A percentile compares a stretch with the other conserved stretches of the same genome.
phyloP scores from a whole-genome alignment of 2,888 invertebrate genomes.

The Apamea anceps region DNA sequence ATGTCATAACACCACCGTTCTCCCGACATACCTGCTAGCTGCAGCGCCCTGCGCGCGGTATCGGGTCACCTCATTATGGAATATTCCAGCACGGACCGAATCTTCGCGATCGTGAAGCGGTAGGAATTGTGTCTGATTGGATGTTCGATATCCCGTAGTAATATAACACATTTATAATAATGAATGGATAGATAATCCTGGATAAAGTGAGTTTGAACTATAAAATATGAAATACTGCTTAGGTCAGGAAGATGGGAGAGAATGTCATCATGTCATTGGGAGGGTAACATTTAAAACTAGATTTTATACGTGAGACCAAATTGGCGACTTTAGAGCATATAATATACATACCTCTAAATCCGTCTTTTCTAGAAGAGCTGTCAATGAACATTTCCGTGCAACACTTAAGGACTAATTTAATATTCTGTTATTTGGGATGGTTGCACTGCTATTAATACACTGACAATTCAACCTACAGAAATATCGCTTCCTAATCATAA shows the following conservation, averaged over 20 bases:
- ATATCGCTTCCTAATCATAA: background rate
- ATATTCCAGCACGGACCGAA: constrained; percentile 22
- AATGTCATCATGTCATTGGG: background rate
- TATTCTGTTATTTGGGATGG: background rate
- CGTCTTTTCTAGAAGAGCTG: background rate
- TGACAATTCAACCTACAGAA: background rate
- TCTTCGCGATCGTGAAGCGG: constrained; percentile 15
- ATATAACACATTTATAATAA: background rate
- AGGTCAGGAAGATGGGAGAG: background rate
- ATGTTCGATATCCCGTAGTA: constrained; percentile 35
- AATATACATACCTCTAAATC: background rate
- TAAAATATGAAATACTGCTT: background rate
- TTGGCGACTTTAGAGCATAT: background rate
- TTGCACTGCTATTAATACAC: background rate
- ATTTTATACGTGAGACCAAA: background rate
- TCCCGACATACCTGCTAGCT: constrained; percentile 31
- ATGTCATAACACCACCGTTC: background rate
- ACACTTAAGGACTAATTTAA: background rate
- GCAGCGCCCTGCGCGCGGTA: constrained; percentile 36
- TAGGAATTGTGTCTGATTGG: constrained; percentile 23
- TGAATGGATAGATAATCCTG: background rate
- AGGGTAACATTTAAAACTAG: background rate
- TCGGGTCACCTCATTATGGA: constrained; percentile 61
- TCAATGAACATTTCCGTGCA: background rate
- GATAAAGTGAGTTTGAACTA: background rate